These are phyloP conservation scores for Acanthurus leucopareius DNA, from an alignment of 2,797 vertebrate species.

Conservation along the genomic window DNA sequence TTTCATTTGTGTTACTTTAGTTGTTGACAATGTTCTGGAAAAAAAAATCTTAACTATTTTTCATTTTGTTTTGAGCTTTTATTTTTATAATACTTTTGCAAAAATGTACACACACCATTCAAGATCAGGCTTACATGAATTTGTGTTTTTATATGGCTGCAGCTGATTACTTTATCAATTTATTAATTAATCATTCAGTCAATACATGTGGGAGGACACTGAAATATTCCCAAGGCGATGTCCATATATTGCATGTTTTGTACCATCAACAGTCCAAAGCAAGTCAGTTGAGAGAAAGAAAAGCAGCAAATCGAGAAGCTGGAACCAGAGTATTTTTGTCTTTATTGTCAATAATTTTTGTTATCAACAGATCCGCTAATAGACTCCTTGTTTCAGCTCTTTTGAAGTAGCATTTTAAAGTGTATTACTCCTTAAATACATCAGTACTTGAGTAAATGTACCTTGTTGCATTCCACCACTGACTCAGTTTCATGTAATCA, in stretches of 20 bases:
- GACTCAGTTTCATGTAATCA: constrained; percentile 41
- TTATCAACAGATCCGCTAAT: background rate
- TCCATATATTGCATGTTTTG: background rate
- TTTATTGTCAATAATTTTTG: too few species aligned
- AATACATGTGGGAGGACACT: background rate
- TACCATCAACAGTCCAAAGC: background rate
- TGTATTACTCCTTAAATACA: too few species aligned
- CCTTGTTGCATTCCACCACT: constrained; percentile 23
- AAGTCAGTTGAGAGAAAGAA: background rate
- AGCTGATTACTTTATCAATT: background rate
- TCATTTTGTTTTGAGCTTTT: background rate
- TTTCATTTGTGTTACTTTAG: background rate
- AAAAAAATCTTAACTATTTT: background rate
- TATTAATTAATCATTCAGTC: background rate
- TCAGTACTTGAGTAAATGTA: constrained; percentile 1
- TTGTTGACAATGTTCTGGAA: too few species aligned
- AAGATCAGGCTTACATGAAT: background rate
- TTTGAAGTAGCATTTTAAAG: too few species aligned
- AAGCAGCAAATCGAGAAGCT: background rate
- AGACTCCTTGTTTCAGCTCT: background rate
- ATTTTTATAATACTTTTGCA: background rate
- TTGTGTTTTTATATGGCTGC: background rate
- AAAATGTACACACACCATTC: background rate
- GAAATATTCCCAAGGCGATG: too few species aligned
- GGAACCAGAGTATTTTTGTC: background rate